Percentiles rank a stretch among this genome's conserved stretches.
Evolutionary conservation across 2,888 invertebrate species (phyloP).

Genomic region (Cancer borealis): DNA sequence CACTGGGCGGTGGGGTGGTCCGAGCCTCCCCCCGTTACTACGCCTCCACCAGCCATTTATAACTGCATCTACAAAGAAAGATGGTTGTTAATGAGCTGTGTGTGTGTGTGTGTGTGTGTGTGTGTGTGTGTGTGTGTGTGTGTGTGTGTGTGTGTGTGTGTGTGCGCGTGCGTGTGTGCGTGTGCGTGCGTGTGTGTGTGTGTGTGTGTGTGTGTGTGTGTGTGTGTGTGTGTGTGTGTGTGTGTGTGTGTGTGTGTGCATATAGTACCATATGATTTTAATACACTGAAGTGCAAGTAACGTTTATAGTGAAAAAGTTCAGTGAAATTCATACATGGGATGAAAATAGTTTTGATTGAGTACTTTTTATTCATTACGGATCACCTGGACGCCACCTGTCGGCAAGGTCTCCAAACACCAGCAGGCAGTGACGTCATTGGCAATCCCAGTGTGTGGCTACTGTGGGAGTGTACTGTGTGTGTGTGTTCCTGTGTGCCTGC

Average conservation of each 20-base stretch:
- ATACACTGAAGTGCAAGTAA: background rate
- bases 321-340: background rate
- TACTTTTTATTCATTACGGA: background rate
- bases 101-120: background rate
- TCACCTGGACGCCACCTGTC: background rate
- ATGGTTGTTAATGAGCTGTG: background rate
- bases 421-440: background rate
- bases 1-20: too few species aligned
- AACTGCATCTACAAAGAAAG: background rate
- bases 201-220: background rate
- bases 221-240: constrained; percentile 7
- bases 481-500: background rate
- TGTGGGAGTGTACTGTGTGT: background rate
- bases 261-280: background rate
- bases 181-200: background rate
- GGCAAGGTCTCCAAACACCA: background rate
- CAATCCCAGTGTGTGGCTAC: background rate
- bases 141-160: constrained; percentile 20
- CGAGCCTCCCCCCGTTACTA: too few species aligned
- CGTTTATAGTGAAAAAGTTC: background rate
- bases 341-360: background rate
- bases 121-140: constrained; percentile 7
- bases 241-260: background rate
- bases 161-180: background rate
- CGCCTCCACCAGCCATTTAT: background rate